Percentiles rank a stretch among this genome's conserved stretches.
phyloP scores from a whole-genome alignment of 2,113 vertebrate species.

The Hylia prasina region DNA sequence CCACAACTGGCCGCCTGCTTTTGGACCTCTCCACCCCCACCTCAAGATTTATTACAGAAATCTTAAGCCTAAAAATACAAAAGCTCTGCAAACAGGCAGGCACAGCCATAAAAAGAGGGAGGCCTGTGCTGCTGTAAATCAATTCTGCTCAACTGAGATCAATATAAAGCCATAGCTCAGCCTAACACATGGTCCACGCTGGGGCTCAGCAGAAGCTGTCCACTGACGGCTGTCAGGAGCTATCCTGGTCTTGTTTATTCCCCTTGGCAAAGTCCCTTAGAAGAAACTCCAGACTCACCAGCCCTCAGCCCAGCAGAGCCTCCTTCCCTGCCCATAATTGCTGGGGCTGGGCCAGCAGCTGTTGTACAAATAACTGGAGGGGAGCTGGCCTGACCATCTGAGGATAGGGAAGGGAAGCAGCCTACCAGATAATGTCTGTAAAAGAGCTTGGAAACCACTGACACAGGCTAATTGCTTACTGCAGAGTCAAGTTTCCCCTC shows the following conservation, averaged over 20 bases:
- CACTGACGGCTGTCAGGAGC: not conserved
- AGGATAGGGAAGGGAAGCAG: not conserved
- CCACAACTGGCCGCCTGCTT: not conserved
- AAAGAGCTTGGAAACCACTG: not conserved
- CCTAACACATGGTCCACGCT: not conserved
- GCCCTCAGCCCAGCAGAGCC: not conserved
- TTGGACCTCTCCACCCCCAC: not conserved
- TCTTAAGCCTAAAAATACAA: not conserved
- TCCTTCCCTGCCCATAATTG: not conserved
- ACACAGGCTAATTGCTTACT: not conserved
- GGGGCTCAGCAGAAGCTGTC: not conserved
- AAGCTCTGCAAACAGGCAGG: not conserved
- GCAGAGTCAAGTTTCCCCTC: not conserved
- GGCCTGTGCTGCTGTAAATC: not conserved
- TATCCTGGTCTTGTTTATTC: not conserved
- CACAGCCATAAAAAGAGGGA: not conserved
- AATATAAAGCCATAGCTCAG: not conserved
- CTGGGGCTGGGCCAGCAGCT: constrained; percentile 12
- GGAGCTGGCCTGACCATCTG: not conserved
- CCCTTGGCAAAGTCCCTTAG: not conserved
- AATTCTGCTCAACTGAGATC: not conserved
- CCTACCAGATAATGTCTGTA: not conserved
- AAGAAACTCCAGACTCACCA: not conserved
- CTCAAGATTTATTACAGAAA: not conserved
- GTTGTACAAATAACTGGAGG: not conserved